Percentiles rank a stretch among this genome's conserved stretches.
These are phyloP conservation scores for Bothrops jararaca DNA, from an alignment of 2,113 vertebrate genomes.

Conservation along the genomic window DNA sequence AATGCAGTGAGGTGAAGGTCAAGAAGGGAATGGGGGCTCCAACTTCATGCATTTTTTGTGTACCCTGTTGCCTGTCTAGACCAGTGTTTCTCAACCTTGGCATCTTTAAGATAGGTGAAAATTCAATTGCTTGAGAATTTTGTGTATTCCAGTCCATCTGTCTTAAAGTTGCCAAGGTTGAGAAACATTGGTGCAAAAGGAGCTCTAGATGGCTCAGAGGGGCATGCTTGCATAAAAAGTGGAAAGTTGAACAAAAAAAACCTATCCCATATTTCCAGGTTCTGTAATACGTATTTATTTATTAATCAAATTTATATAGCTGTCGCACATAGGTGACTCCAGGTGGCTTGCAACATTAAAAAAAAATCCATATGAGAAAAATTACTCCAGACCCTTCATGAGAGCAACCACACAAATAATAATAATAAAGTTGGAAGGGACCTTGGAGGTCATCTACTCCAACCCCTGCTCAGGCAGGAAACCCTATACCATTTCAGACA, in stretches of 20 bases:
- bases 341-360: background rate
- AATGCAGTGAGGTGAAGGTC: background rate
- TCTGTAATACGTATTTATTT: background rate
- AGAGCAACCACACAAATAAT: background rate
- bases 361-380: background rate
- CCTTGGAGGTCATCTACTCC: too few relatives aligned
- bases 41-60: background rate
- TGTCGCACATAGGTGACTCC: background rate
- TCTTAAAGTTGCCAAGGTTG: background rate
- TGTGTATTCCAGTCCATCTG: background rate
- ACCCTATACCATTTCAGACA: too few relatives aligned
- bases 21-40: background rate
- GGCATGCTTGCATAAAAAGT: background rate
- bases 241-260: background rate
- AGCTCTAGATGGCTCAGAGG: background rate
- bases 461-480: too few relatives aligned
- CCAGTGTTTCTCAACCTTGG: background rate
- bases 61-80: background rate
- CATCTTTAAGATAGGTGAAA: background rate
- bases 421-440: too few relatives aligned
- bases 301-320: background rate
- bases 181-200: background rate
- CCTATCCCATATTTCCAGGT: background rate
- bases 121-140: background rate
- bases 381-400: background rate